Percentiles rank a stretch among this genome's conserved stretches.
Evolutionary conservation across 2,113 vertebrate species (phyloP).

Genomic region (Dolichallabes microphthalmus): DNA sequence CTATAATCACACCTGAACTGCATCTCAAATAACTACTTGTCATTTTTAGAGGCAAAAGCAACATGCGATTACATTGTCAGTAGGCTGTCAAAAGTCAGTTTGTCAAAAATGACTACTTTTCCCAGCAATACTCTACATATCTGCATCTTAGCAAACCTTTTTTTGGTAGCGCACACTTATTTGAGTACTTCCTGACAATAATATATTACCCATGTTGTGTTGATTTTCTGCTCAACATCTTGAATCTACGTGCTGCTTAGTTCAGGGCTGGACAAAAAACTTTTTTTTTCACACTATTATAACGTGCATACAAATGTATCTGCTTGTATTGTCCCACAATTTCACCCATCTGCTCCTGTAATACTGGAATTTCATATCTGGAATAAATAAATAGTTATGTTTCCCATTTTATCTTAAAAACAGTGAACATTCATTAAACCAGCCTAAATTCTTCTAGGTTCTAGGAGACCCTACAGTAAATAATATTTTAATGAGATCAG

Average conservation of each 20-base stretch:
- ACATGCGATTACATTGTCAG: neutral
- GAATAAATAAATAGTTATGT: neutral
- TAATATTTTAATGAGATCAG: neutral
- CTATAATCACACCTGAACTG: neutral
- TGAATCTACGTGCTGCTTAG: neutral
- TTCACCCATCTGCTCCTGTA: neutral
- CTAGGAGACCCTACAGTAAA: neutral
- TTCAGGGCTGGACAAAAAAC: neutral
- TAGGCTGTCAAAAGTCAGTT: neutral
- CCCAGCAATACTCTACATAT: neutral
- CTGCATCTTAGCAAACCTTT: neutral
- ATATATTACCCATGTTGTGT: neutral
- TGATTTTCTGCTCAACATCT: neutral
- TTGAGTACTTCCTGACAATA: neutral
- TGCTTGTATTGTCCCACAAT: neutral
- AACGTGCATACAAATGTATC: neutral
- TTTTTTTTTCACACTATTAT: neutral
- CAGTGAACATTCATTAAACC: neutral
- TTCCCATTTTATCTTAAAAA: neutral
- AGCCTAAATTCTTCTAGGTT: neutral
- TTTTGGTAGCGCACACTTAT: neutral
- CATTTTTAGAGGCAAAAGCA: neutral
- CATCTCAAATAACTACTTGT: neutral
- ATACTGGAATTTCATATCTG: neutral
- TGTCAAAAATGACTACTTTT: neutral